phyloP scores from a whole-genome alignment of 2,113 vertebrate genomes.

The Embiotoca jacksoni region DNA sequence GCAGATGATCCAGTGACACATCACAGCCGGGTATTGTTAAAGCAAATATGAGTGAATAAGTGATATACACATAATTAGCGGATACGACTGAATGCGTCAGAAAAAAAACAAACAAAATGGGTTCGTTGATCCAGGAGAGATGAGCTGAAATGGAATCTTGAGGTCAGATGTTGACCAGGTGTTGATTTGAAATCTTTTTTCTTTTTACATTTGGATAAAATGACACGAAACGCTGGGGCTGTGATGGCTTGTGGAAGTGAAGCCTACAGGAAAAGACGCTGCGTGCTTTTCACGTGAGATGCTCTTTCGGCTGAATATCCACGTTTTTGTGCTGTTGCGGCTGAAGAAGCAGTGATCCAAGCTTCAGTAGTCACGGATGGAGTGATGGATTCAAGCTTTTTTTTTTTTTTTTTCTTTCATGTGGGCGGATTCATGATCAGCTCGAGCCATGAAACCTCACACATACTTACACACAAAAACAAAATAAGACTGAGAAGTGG shows the following conservation, averaged over 20 bases:
- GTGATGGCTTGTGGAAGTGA: neutral
- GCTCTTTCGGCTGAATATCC: neutral
- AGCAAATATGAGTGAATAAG: constrained; percentile 7
- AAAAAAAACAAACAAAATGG: neutral
- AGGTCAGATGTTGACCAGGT: constrained; percentile 1
- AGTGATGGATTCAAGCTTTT: constrained; percentile 25
- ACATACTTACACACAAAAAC: neutral
- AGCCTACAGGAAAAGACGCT: neutral
- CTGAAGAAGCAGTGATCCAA: neutral
- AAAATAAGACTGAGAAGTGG: neutral
- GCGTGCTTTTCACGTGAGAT: neutral
- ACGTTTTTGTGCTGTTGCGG: neutral
- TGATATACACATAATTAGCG: neutral
- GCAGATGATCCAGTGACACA: neutral
- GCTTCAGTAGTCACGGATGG: constrained; percentile 13
- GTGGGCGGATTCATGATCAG: too few relatives aligned
- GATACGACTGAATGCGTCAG: neutral
- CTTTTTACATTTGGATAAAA: too few relatives aligned
- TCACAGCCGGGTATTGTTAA: neutral
- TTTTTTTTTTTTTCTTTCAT: too few relatives aligned
- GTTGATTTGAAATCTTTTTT: neutral
- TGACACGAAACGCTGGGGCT: neutral
- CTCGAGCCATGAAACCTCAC: neutral
- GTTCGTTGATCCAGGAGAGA: neutral
- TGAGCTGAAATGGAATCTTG: neutral